Evolutionary conservation across 2,888 invertebrate genomes (phyloP).

Genomic region (Phaonia tiefii): DNA sequence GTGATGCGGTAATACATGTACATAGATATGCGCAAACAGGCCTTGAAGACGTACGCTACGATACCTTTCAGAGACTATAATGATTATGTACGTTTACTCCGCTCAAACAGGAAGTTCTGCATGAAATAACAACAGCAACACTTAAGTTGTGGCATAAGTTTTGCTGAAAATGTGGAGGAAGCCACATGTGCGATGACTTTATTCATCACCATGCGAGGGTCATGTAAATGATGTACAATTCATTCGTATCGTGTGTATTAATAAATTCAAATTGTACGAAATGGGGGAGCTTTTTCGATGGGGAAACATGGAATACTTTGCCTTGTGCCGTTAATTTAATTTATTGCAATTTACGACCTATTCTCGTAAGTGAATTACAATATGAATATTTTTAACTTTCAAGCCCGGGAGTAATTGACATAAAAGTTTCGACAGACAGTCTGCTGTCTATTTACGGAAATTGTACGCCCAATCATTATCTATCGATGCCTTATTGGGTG

Average conservation of each 20-base stretch:
- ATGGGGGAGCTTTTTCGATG: conserved; percentile 14
- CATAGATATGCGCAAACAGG: too few species aligned
- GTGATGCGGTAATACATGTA: too few species aligned
- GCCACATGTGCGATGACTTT: conserved; percentile 25
- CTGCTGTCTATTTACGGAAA: too few species aligned
- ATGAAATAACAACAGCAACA: conserved; percentile 10
- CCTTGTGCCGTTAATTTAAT: not conserved
- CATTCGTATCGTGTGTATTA: not conserved
- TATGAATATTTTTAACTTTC: too few species aligned
- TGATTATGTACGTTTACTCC: not conserved
- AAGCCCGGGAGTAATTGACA: too few species aligned
- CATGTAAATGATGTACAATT: conserved; percentile 12
- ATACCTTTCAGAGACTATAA: not conserved
- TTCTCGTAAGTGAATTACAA: too few species aligned
- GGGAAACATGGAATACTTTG: not conserved
- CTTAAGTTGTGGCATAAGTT: not conserved
- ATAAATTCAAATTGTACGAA: not conserved
- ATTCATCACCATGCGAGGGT: conserved; percentile 40
- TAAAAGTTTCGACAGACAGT: too few species aligned
- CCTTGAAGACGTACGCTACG: too few species aligned
- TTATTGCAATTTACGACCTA: not conserved
- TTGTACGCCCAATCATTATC: too few species aligned
- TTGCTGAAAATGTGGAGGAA: too few species aligned
- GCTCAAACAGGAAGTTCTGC: conserved; percentile 29
- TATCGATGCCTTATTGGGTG: too few species aligned